These are phyloP conservation scores for Julus scandinavius DNA, from an alignment of 2,888 invertebrate genomes.

Conservation along the genomic window DNA sequence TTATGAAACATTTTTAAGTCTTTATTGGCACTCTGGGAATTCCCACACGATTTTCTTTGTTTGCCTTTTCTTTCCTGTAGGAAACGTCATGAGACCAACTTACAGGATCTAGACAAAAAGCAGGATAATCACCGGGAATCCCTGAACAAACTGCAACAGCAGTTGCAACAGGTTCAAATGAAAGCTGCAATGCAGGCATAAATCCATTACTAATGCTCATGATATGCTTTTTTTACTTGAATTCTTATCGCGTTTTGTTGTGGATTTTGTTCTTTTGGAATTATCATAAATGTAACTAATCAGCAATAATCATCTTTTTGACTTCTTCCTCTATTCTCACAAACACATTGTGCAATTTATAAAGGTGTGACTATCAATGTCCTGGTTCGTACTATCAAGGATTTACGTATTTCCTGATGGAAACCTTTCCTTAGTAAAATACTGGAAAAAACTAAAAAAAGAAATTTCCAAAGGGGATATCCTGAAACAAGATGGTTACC, in stretches of 20 bases:
- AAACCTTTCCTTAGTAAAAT: background rate
- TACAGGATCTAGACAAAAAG: slow-evolving; percentile 77
- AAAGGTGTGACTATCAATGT: background rate
- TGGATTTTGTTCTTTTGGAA: background rate
- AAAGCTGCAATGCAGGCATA: slow-evolving; percentile 64
- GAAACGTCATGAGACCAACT: slow-evolving; percentile 77
- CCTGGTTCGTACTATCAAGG: background rate
- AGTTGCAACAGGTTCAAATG: slow-evolving; percentile 73
- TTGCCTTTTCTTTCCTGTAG: slow-evolving; percentile 65
- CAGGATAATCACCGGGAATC: slow-evolving; percentile 76
- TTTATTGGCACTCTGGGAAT: background rate
- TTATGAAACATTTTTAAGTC: background rate
- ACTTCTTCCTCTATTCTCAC: background rate
- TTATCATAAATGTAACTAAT: background rate
- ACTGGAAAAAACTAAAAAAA: background rate
- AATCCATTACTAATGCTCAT: background rate
- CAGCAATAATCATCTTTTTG: background rate
- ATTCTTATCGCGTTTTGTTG: background rate
- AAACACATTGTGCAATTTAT: background rate
- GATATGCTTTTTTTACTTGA: background rate
- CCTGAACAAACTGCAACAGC: slow-evolving; percentile 75
- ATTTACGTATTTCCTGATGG: background rate
- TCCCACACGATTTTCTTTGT: background rate
- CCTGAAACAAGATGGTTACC: background rate
- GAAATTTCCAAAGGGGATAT: background rate